Evolutionary conservation across 2,797 vertebrate genomes (phyloP).

Genomic region (Phoxinus dragarum): DNA sequence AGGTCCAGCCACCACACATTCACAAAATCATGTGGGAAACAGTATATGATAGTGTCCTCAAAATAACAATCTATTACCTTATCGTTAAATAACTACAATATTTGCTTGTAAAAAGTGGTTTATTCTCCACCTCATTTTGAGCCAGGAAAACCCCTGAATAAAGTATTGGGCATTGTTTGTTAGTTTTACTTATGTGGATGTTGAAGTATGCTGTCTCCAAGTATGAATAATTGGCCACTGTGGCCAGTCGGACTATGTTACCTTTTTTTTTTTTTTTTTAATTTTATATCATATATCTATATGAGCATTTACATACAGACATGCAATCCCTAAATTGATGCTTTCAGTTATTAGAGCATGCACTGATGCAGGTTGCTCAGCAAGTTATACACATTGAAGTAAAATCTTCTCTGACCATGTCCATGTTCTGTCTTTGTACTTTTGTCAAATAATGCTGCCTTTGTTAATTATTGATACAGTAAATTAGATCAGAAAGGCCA

Average conservation of each 20-base stretch:
- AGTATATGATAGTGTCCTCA: too few relatives aligned
- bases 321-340: not conserved
- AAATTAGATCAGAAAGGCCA: not conserved
- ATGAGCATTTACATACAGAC: not conserved
- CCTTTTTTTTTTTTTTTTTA: not conserved
- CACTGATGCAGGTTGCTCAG: not conserved
- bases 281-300: not conserved
- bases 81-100: too few relatives aligned
- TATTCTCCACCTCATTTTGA: too few relatives aligned
- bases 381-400: not conserved
- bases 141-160: not conserved
- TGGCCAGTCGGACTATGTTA: not conserved
- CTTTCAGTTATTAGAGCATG: not conserved
- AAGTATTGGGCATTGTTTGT: not conserved
- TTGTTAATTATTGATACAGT: not conserved
- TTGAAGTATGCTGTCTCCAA: not conserved
- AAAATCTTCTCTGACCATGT: not conserved
- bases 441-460: not conserved
- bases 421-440: not conserved
- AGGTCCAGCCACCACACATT: too few relatives aligned
- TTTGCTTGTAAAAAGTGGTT: too few relatives aligned
- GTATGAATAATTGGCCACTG: not conserved
- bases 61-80: too few relatives aligned
- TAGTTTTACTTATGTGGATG: not conserved
- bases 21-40: too few relatives aligned